A percentile compares a stretch with the other conserved stretches of the same genome.
Conservation (phyloP, 1,140 invertebrate species). For the Archegozetes longisetosus region DNA sequence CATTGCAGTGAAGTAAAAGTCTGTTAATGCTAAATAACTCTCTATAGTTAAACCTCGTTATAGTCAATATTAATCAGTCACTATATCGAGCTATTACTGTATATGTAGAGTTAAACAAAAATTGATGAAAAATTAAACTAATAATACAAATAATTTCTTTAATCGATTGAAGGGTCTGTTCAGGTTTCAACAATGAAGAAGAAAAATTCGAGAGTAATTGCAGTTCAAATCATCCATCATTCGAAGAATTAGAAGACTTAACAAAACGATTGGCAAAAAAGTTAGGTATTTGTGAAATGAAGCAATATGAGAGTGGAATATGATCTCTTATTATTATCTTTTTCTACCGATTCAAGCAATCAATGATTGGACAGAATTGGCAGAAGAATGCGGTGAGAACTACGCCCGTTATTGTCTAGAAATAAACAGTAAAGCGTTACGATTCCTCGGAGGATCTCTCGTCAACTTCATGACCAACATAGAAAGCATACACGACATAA, state of each 20-base stretch:
- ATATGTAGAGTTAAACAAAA: too few relatives aligned
- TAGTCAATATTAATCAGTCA: too few relatives aligned
- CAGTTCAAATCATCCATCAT: not conserved
- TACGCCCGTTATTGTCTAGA: conserved; percentile 12
- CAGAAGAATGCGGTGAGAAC: conserved; percentile 11
- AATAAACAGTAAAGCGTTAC: conserved; percentile 11
- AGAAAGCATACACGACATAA: conserved; percentile 17
- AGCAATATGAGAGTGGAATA: not conserved
- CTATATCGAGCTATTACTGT: too few relatives aligned
- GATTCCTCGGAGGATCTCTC: conserved; percentile 17
- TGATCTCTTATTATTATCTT: not conserved
- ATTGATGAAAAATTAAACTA: too few relatives aligned
- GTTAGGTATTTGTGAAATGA: not conserved
- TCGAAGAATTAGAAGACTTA: conserved; percentile 8
- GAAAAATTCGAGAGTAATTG: too few relatives aligned
- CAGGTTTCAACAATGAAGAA: too few relatives aligned
- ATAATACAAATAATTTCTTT: too few relatives aligned
- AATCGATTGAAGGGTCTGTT: too few relatives aligned
- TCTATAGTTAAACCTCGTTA: too few relatives aligned
- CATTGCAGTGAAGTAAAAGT: too few relatives aligned
- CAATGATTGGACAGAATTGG: conserved; percentile 11
- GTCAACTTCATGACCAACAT: conserved; percentile 18
- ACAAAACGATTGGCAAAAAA: conserved; percentile 6
- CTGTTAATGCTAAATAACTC: too few relatives aligned
- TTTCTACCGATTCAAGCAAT: not conserved